phyloP scores from a whole-genome alignment of 1,140 invertebrate species.

The Lasaia peninsularis region DNA sequence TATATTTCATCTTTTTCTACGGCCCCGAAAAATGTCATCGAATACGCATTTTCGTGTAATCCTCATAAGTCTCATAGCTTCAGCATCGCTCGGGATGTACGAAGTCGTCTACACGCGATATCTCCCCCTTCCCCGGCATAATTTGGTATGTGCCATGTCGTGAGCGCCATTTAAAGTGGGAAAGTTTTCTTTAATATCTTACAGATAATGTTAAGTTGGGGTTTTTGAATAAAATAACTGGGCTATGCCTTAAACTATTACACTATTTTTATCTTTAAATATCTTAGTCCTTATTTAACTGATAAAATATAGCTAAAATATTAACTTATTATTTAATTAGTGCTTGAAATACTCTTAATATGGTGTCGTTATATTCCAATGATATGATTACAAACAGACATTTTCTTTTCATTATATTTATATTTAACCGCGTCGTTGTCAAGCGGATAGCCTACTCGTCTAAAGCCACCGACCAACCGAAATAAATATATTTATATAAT shows the following conservation, averaged over 20 bases:
- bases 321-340: too few species aligned
- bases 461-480: too few species aligned
- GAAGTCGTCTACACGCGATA: conserved; percentile 42
- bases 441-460: too few species aligned
- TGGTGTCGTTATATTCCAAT: too few species aligned
- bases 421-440: too few species aligned
- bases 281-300: too few species aligned
- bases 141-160: conserved; percentile 54
- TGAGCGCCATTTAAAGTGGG: conserved; percentile 50
- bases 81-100: conserved; percentile 47
- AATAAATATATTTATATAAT: too few species aligned
- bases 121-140: conserved; percentile 39
- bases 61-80: conserved; percentile 72
- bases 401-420: too few species aligned
- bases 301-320: too few species aligned
- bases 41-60: conserved; percentile 77
- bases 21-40: conserved; percentile 75
- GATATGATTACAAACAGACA: too few species aligned
- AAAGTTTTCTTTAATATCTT: conserved; percentile 27
- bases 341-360: too few species aligned
- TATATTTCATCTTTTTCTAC: conserved; percentile 77
- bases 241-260: not conserved
- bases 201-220: not conserved
- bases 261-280: too few species aligned
- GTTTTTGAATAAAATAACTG: not conserved